Evolutionary conservation across 2,888 invertebrate genomes (phyloP).

Genomic region (Crematogaster levior): DNA sequence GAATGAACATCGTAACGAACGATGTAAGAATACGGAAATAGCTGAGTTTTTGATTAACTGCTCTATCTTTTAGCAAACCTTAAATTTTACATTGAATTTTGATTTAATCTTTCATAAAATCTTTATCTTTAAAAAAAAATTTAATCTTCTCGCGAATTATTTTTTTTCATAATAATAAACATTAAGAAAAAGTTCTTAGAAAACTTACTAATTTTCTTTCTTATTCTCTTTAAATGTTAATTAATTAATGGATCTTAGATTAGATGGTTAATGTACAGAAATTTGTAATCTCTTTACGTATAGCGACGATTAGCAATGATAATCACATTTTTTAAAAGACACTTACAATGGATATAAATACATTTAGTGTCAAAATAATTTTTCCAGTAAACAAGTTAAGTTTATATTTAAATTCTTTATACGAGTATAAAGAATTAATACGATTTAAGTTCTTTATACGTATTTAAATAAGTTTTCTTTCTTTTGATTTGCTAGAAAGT

Average conservation of each 20-base stretch:
- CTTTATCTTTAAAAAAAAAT: background rate
- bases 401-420: too few relatives aligned
- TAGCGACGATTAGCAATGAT: background rate
- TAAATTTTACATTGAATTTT: background rate
- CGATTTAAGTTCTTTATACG: too few relatives aligned
- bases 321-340: background rate
- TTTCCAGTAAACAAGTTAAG: background rate
- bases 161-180: background rate
- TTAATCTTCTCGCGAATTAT: background rate
- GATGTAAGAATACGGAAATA: slow-evolving; percentile 18
- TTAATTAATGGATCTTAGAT: background rate
- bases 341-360: background rate
- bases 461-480: background rate
- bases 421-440: too few relatives aligned
- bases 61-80: background rate
- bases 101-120: background rate
- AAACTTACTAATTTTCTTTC: background rate
- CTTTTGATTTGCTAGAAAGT: background rate
- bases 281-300: background rate
- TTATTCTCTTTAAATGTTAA: background rate
- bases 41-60: slow-evolving; percentile 27
- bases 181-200: background rate
- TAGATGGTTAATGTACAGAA: background rate
- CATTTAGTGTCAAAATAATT: background rate
- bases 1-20: slow-evolving; percentile 25